Percentiles rank a stretch among this genome's conserved stretches.
Conservation (phyloP, 2,888 invertebrate species). For the Athalia rosae region DNA sequence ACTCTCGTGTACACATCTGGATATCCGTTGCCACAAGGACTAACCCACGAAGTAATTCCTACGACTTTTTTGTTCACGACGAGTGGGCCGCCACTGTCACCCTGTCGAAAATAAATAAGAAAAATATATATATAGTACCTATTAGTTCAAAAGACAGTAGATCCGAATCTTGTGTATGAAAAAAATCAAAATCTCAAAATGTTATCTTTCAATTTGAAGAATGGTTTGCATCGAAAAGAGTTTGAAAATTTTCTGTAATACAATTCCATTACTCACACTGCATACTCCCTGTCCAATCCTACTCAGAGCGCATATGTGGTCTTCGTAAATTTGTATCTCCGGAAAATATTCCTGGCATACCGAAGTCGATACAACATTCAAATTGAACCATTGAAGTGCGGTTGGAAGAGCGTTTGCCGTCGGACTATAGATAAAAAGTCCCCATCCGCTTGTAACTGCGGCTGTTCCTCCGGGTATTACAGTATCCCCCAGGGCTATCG, state of each 20-base stretch:
- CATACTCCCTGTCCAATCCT: slow-evolving; percentile 26
- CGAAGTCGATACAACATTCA: slow-evolving; percentile 28
- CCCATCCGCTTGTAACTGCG: slow-evolving; percentile 34
- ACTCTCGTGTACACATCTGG: slow-evolving; percentile 62
- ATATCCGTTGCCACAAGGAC: slow-evolving; percentile 56
- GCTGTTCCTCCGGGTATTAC: slow-evolving; percentile 9
- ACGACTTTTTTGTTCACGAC: slow-evolving; percentile 51
- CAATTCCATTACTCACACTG: slow-evolving; percentile 23
- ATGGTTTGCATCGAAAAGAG: too few relatives aligned
- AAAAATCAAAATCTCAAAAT: too few relatives aligned
- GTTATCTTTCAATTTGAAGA: too few relatives aligned
- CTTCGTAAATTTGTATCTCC: slow-evolving; percentile 1
- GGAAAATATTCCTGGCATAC: not conserved
- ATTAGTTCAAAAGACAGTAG: too few relatives aligned
- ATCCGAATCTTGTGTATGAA: too few relatives aligned
- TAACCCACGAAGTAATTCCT: slow-evolving; percentile 61
- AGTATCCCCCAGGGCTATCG: slow-evolving; percentile 8
- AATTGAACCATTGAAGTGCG: slow-evolving; percentile 25
- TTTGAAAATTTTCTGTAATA: not conserved
- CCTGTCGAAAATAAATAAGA: slow-evolving; percentile 46
- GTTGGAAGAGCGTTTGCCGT: slow-evolving; percentile 19
- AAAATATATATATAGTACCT: too few relatives aligned
- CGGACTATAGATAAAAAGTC: not conserved
- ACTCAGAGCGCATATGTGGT: slow-evolving; percentile 31
- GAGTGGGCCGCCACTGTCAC: slow-evolving; percentile 58